Evolutionary conservation across 2,888 invertebrate species (phyloP).

Genomic region (Cylindroiulus punctatus): DNA sequence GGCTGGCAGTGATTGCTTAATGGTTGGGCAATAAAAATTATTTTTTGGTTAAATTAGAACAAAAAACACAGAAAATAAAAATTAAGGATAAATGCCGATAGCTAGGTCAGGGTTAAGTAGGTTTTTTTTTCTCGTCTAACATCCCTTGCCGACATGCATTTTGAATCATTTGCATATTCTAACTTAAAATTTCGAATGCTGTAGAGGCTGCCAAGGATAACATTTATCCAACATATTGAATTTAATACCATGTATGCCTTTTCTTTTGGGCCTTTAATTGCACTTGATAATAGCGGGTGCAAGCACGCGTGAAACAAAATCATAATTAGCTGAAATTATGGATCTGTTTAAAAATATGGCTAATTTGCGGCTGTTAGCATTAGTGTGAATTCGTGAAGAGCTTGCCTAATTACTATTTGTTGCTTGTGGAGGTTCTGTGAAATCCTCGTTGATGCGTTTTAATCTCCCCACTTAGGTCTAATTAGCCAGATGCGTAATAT

Average conservation of each 20-base stretch:
- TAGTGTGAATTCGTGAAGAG: neutral
- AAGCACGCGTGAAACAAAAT: neutral
- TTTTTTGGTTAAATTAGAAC: too few species aligned
- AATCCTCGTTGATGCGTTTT: neutral
- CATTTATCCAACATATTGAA: too few species aligned
- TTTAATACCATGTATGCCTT: neutral
- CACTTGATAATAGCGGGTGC: constrained; percentile 21
- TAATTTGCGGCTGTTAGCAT: neutral
- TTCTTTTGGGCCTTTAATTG: constrained; percentile 6
- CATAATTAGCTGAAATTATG: neutral
- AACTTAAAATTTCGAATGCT: too few species aligned
- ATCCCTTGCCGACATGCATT: too few species aligned
- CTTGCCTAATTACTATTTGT: neutral
- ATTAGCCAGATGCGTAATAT: neutral
- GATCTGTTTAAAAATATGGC: neutral
- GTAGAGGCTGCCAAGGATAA: too few species aligned
- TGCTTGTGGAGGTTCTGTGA: neutral
- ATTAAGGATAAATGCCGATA: too few species aligned
- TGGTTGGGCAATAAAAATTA: too few species aligned
- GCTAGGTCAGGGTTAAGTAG: too few species aligned
- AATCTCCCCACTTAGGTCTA: neutral
- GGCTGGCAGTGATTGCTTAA: too few species aligned
- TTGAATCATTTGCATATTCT: too few species aligned
- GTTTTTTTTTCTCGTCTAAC: too few species aligned
- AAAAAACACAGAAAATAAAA: too few species aligned